These are phyloP conservation scores for Procambarus clarkii DNA, from an alignment of 1,140 invertebrate genomes.

Conservation along the genomic window DNA sequence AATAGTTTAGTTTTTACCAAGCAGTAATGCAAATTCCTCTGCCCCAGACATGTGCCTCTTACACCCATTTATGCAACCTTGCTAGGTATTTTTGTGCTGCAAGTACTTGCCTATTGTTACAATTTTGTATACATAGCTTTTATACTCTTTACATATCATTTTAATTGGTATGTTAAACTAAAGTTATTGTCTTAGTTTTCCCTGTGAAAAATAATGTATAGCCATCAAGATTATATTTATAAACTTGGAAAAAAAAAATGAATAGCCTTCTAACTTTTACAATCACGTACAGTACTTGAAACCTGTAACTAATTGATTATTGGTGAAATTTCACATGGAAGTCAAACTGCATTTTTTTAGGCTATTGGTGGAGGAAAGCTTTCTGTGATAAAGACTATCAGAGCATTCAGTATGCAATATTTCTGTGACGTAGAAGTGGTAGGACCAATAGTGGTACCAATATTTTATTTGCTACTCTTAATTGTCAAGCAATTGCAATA, in stretches of 20 bases:
- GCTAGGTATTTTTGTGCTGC: not conserved
- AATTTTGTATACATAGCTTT: not conserved
- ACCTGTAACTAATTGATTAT: not conserved
- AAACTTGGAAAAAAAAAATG: not conserved
- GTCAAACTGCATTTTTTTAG: not conserved
- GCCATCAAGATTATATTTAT: not conserved
- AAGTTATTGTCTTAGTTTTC: not conserved
- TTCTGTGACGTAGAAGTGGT: constrained; percentile 8
- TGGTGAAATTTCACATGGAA: not conserved
- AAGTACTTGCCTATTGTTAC: not conserved
- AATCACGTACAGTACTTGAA: not conserved
- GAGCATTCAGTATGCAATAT: constrained; percentile 27
- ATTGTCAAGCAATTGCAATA: constrained; percentile 10
- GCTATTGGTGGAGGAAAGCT: constrained; percentile 33
- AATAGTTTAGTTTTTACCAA: constrained; percentile 7
- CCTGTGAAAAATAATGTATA: not conserved
- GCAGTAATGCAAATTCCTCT: not conserved
- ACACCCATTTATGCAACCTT: not conserved
- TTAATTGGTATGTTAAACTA: not conserved
- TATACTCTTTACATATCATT: not conserved
- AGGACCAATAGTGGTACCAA: not conserved
- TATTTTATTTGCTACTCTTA: constrained; percentile 1
- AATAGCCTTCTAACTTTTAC: too few relatives aligned
- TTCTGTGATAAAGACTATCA: constrained; percentile 44
- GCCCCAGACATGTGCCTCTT: constrained; percentile 1